Percentiles rank a stretch among this genome's conserved stretches.
These are phyloP conservation scores for Typhlichthys subterraneus DNA, from an alignment of 2,797 vertebrate genomes.

Conservation along the genomic window DNA sequence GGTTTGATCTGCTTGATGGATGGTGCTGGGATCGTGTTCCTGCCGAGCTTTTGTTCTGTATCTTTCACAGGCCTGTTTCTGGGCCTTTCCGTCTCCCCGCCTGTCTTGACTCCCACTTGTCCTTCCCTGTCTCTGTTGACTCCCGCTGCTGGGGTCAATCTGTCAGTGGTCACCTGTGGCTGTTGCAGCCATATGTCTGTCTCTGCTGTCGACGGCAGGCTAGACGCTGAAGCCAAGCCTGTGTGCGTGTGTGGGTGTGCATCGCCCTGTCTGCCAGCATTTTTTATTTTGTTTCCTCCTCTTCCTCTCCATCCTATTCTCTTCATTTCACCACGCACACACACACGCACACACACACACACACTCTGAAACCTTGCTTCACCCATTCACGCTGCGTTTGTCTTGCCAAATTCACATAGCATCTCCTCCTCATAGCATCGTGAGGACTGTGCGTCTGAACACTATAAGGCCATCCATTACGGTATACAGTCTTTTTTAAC, in stretches of 20 bases:
- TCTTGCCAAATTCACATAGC: constrained; percentile 19
- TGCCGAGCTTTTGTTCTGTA: constrained; percentile 37
- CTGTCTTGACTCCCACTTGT: constrained; percentile 28
- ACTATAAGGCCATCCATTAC: constrained; percentile 19
- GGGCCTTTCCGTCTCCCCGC: constrained; percentile 23
- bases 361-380: constrained; percentile 13
- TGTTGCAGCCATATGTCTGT: constrained; percentile 7
- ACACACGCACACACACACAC: too few species aligned
- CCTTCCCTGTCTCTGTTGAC: constrained; percentile 26
- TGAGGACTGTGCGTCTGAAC: too few species aligned
- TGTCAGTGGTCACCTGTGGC: background rate
- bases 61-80: constrained; percentile 46
- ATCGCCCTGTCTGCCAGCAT: background rate
- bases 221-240: background rate
- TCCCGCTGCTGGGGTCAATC: background rate
- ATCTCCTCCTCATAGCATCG: constrained; percentile 28
- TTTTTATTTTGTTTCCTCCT: background rate
- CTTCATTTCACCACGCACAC: constrained; percentile 17
- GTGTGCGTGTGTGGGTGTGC: background rate
- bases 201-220: constrained; percentile 7
- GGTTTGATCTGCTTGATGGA: constrained; percentile 58
- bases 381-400: background rate
- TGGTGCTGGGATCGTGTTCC: constrained; percentile 35
- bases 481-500: too few species aligned
- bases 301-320: constrained; percentile 10